phyloP scores from a whole-genome alignment of 2,888 invertebrate species.

The Erebia epiphron region DNA sequence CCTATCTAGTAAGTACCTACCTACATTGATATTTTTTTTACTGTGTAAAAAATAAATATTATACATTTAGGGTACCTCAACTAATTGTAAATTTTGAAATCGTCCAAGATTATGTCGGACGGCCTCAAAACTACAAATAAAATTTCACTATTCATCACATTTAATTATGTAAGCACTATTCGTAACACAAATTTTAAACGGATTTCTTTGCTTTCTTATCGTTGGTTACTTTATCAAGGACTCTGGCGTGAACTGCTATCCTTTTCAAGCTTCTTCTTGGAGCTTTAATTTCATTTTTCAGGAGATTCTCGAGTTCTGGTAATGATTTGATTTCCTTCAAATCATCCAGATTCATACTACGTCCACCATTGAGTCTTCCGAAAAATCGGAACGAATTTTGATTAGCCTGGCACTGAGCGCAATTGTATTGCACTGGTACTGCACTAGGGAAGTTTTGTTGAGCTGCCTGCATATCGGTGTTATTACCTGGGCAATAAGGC shows the following conservation, averaged over 20 bases:
- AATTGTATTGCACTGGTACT: conserved; percentile 84
- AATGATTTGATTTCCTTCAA: conserved; percentile 70
- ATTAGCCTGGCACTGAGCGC: conserved; percentile 80
- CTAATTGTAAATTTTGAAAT: conserved; percentile 63
- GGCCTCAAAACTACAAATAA: conserved; percentile 65
- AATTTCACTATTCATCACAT: conserved; percentile 29
- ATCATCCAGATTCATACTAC: conserved; percentile 63
- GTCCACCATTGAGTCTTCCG: conserved; percentile 65
- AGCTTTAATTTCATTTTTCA: conserved; percentile 70
- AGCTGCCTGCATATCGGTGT: conserved; percentile 70
- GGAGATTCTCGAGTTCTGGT: conserved; percentile 64
- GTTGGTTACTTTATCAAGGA: conserved; percentile 54
- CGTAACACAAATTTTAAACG: conserved; percentile 32
- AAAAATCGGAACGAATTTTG: conserved; percentile 62
- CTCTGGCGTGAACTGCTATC: conserved; percentile 62
- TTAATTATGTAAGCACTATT: neutral
- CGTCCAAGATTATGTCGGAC: conserved; percentile 78
- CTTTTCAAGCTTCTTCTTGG: conserved; percentile 61
- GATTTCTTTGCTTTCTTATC: conserved; percentile 46
- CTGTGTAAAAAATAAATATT: conserved; percentile 49
- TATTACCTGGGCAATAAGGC: conserved; percentile 85
- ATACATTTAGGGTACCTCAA: conserved; percentile 43
- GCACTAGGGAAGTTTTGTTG: conserved; percentile 84
- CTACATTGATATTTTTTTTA: conserved; percentile 16
- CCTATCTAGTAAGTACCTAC: neutral